Percentiles rank a stretch among this genome's conserved stretches.
phyloP scores from a whole-genome alignment of 2,888 invertebrate genomes.

The Acronicta leporina region DNA sequence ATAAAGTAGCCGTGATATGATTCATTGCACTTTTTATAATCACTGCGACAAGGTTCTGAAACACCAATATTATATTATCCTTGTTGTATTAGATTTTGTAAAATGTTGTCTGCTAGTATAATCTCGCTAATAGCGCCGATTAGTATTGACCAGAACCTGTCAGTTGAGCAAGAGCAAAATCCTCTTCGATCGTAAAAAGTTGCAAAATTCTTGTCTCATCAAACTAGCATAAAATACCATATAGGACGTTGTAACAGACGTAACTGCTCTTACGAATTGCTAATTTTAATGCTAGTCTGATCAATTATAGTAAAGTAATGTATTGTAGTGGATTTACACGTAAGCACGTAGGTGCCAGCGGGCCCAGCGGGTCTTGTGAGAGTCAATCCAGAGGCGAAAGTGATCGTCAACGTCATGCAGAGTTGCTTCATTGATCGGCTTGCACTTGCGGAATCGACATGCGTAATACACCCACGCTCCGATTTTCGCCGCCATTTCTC shows the following conservation, averaged over 20 bases:
- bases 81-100: conserved; percentile 17
- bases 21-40: conserved; percentile 63
- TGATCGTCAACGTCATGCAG: conserved; percentile 70
- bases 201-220: conserved; percentile 39
- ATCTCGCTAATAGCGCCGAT: conserved; percentile 16
- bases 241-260: conserved; percentile 22
- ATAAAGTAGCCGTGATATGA: conserved; percentile 66
- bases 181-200: conserved; percentile 44
- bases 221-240: conserved; percentile 29
- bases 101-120: conserved; percentile 8
- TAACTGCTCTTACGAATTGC: conserved; percentile 29
- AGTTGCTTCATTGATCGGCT: conserved; percentile 78
- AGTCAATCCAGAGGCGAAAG: conserved; percentile 76
- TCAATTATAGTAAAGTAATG: conserved; percentile 28
- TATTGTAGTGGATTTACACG: conserved; percentile 24
- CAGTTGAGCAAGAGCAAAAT: conserved; percentile 34
- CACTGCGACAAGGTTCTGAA: conserved; percentile 14
- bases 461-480: conserved; percentile 85
- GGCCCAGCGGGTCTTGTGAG: conserved; percentile 57
- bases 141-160: conserved; percentile 17
- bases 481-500: conserved; percentile 81
- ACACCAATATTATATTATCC: conserved; percentile 13
- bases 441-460: conserved; percentile 75
- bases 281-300: conserved; percentile 26
- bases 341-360: conserved; percentile 9